Evolutionary conservation across 2,888 invertebrate species (phyloP).

Genomic region (Gnatocerus cornutus): DNA sequence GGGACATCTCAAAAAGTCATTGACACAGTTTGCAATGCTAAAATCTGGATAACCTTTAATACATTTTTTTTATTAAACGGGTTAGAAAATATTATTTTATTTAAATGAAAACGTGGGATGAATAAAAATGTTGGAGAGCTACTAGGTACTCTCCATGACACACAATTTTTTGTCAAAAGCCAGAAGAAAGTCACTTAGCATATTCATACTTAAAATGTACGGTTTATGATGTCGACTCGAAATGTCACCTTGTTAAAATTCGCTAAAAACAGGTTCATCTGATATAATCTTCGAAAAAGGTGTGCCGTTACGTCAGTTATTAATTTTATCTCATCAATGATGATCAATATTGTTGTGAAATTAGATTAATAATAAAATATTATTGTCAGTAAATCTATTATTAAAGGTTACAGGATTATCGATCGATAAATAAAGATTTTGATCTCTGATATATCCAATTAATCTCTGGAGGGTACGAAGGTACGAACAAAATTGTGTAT

Average conservation of each 20-base stretch:
- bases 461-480: no score
- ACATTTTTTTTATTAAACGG: conserved; percentile 7
- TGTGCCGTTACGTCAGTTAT: conserved; percentile 12
- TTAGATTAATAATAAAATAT: no score
- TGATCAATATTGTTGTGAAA: not conserved
- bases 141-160: not conserved
- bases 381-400: no score
- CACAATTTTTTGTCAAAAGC: not conserved
- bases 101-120: conserved; percentile 29
- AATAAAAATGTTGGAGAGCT: conserved; percentile 6
- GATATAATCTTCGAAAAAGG: not conserved
- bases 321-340: not conserved
- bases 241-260: not conserved
- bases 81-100: conserved; percentile 7
- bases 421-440: no score
- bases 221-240: not conserved
- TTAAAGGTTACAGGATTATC: no score
- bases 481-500: no score
- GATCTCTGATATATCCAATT: no score
- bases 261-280: not conserved
- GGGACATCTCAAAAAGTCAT: conserved; percentile 29
- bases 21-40: conserved; percentile 33
- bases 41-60: conserved; percentile 43
- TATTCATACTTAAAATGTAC: not conserved
- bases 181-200: conserved; percentile 1